phyloP scores from a whole-genome alignment of 2,113 vertebrate genomes.

The Hystrix cristata region DNA sequence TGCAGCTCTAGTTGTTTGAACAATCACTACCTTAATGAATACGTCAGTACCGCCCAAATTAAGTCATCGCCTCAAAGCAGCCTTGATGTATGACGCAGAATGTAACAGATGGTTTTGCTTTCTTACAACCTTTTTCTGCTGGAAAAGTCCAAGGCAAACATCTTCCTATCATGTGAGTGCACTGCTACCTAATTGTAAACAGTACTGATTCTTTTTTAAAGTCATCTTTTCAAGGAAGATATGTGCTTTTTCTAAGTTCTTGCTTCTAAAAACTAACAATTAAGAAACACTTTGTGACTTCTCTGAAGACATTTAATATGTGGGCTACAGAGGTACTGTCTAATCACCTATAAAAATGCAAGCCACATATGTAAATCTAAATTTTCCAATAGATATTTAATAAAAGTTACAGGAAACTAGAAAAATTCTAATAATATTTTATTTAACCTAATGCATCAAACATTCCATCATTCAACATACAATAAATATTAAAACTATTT shows the following conservation, averaged over 20 bases:
- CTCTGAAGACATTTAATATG: not conserved
- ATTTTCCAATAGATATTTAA: not conserved
- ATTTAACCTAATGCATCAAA: not conserved
- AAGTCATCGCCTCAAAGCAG: not conserved
- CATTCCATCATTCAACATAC: not conserved
- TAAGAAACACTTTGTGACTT: slow-evolving; percentile 5
- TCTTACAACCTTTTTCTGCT: not conserved
- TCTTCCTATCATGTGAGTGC: not conserved
- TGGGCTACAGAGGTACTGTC: not conserved
- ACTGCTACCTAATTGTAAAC: not conserved
- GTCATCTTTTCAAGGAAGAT: not conserved
- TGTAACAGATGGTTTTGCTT: not conserved
- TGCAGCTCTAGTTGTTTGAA: not conserved
- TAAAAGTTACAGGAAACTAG: not conserved
- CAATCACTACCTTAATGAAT: not conserved
- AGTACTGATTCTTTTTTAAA: not conserved
- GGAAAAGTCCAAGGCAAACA: not conserved
- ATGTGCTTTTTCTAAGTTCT: not conserved
- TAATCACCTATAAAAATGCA: not conserved
- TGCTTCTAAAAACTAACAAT: not conserved
- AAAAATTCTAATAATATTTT: not conserved
- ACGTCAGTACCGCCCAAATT: not conserved
- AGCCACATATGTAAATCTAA: not conserved
- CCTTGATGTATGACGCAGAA: not conserved
- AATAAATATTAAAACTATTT: not conserved